Evolutionary conservation across 1,140 invertebrate species (phyloP).

Genomic region (Brachionus asplanchnoidis): DNA sequence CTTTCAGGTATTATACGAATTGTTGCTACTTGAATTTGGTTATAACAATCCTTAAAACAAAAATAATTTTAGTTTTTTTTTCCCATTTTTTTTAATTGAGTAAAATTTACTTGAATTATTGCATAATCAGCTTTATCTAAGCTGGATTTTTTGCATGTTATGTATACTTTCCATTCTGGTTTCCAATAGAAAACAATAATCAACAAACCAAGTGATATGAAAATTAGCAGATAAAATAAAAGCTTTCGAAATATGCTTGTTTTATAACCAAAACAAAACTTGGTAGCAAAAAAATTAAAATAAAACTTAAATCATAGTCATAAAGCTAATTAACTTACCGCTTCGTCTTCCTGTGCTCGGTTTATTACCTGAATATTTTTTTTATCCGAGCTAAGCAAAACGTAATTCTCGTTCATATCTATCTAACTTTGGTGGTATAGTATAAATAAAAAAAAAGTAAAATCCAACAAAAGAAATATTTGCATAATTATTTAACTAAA

Average conservation of each 20-base stretch:
- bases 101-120: slow-evolving; percentile 64
- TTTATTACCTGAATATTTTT: slow-evolving; percentile 18
- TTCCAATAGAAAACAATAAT: slow-evolving; percentile 80
- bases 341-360: slow-evolving; percentile 10
- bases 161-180: slow-evolving; percentile 70
- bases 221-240: slow-evolving; percentile 63
- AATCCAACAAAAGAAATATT: background rate
- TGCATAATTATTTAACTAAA: background rate
- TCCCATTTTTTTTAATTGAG: slow-evolving; percentile 47
- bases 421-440: background rate
- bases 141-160: slow-evolving; percentile 67
- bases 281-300: background rate
- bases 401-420: slow-evolving; percentile 4
- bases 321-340: background rate
- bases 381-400: background rate
- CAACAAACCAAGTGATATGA: slow-evolving; percentile 68
- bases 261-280: slow-evolving; percentile 61
- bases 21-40: background rate
- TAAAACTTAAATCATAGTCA: background rate
- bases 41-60: background rate
- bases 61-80: background rate
- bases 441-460: background rate
- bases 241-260: slow-evolving; percentile 57
- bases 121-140: slow-evolving; percentile 70
- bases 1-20: background rate